Evolutionary conservation across 37 sponge, comb jelly and placozoan genomes (phyloP).

Genomic region (Halichondria panicea): DNA sequence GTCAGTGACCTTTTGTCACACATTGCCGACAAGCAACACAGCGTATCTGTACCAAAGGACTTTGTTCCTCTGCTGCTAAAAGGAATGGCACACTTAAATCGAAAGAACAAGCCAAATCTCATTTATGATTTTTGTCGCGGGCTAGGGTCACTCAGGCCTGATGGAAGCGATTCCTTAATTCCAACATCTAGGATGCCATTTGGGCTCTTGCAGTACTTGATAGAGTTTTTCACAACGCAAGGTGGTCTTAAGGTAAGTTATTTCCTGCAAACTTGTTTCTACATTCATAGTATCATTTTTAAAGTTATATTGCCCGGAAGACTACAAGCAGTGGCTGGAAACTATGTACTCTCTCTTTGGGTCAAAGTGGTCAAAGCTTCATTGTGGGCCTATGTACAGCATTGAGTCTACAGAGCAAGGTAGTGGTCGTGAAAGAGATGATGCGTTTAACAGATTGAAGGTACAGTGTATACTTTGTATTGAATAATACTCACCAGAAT

Average conservation of each 20-base stretch:
- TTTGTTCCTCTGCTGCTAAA: constrained; percentile 1
- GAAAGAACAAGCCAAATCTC: background rate
- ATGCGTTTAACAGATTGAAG: background rate
- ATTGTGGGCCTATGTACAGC: constrained; percentile 21
- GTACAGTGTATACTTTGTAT: background rate
- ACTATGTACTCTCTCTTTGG: constrained; percentile 39
- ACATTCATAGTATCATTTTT: background rate
- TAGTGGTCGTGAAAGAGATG: background rate
- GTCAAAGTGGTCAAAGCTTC: constrained; percentile 33
- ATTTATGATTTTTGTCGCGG: constrained; percentile 12
- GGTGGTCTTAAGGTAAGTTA: constrained; percentile 7
- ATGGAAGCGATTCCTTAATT: constrained; percentile 23
- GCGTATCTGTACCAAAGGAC: background rate
- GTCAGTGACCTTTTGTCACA: background rate
- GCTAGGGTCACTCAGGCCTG: constrained; percentile 7
- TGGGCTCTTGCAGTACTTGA: constrained; percentile 31
- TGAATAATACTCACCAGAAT: background rate
- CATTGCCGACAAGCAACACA: background rate
- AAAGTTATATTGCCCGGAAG: constrained; percentile 18
- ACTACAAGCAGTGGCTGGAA: constrained; percentile 21
- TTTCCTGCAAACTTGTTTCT: background rate
- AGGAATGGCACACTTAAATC: constrained; percentile 7
- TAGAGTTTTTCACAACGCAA: constrained; percentile 30
- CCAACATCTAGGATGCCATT: constrained; percentile 37
- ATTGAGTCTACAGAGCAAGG: constrained; percentile 8